Conservation (phyloP, 2,797 vertebrate species). For the Gobionotothen gibberifrons region DNA sequence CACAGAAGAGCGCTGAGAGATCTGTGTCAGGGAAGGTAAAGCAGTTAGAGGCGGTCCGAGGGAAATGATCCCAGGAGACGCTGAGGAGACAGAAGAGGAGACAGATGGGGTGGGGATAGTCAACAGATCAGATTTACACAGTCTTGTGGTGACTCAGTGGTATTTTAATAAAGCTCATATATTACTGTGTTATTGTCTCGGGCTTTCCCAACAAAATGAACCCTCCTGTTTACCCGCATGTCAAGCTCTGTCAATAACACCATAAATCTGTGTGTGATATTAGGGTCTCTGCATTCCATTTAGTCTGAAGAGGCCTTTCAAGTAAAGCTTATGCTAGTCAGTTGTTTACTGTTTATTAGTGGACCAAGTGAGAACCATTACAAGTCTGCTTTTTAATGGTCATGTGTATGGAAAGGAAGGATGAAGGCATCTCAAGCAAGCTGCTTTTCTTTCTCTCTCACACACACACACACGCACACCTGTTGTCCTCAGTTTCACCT, state of each 20-base stretch:
- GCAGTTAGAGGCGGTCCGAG: conserved; percentile 25
- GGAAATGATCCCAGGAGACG: conserved; percentile 44
- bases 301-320: conserved; percentile 8
- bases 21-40: conserved; percentile 32
- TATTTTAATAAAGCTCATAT: conserved; percentile 56
- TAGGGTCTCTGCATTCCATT: conserved; percentile 1
- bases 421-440: conserved; percentile 24
- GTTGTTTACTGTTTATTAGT: conserved; percentile 20
- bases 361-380: conserved; percentile 7
- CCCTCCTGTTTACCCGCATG: conserved; percentile 40
- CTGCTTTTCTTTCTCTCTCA: conserved; percentile 17
- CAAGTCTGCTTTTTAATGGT: conserved; percentile 15
- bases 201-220: conserved; percentile 49
- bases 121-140: conserved; percentile 41
- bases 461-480: conserved; percentile 55
- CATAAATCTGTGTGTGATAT: conserved; percentile 21
- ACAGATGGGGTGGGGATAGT: conserved; percentile 41
- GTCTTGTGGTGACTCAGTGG: conserved; percentile 56
- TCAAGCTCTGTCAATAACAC: conserved; percentile 22
- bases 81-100: conserved; percentile 51
- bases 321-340: conserved; percentile 4
- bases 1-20: conserved; percentile 21
- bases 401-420: conserved; percentile 24
- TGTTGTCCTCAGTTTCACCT: conserved; percentile 74
- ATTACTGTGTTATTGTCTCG: conserved; percentile 33